A percentile compares a stretch with the other conserved stretches of the same genome.
Conservation (phyloP, 2,113 vertebrate species). For the Carlito syrichta region DNA sequence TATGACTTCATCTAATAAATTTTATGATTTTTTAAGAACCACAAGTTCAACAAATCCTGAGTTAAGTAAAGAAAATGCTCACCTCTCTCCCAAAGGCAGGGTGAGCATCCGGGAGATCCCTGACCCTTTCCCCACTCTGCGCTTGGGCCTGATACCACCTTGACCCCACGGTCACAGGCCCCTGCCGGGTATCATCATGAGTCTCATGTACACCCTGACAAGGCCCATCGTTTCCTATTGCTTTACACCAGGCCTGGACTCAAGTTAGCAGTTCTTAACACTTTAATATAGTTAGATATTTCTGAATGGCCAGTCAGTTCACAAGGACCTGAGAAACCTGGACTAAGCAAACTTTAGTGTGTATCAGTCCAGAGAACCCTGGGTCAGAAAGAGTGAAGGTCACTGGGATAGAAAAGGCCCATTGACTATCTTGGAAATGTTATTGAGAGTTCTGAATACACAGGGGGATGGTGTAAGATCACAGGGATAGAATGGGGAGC, state of each 20-base stretch:
- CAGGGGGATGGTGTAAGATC: background rate
- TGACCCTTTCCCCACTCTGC: too few relatives aligned
- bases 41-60: background rate
- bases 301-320: background rate
- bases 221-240: slow-evolving; percentile 56
- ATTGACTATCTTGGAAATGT: background rate
- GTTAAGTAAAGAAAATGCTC: background rate
- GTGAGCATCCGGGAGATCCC: background rate
- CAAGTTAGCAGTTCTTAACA: background rate
- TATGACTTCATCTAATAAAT: background rate
- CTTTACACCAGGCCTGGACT: slow-evolving; percentile 60
- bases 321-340: background rate
- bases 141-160: background rate
- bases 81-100: background rate
- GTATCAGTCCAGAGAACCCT: background rate
- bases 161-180: slow-evolving; percentile 18
- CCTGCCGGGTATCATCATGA: slow-evolving; percentile 1
- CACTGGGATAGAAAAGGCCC: background rate
- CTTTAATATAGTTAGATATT: background rate
- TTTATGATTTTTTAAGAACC: slow-evolving; percentile 32
- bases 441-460: background rate
- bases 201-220: background rate
- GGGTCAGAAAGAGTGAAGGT: background rate
- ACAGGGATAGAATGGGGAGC: background rate
- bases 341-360: background rate